A percentile compares a stretch with the other conserved stretches of the same genome.
Evolutionary conservation across 2,797 vertebrate genomes (phyloP).

Genomic region (Borostomias antarcticus): DNA sequence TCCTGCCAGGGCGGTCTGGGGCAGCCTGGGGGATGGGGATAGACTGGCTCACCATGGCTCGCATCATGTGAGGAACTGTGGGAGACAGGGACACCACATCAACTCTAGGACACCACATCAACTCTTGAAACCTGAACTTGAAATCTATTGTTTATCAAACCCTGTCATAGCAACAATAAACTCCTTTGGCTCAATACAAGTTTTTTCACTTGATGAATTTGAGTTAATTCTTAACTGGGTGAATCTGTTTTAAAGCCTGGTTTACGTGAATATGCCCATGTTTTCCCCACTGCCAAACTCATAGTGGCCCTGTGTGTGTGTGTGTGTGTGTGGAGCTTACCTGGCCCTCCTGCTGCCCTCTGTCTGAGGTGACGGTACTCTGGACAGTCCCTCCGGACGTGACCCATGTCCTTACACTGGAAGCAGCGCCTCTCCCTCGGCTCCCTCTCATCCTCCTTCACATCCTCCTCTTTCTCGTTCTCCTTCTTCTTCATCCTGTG

Average conservation of each 20-base stretch:
- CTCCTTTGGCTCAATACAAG: background rate
- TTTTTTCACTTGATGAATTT: background rate
- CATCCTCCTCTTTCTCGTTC: conserved; percentile 90
- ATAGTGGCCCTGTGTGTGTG: background rate
- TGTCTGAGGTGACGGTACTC: conserved; percentile 92
- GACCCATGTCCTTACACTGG: conserved; percentile 94
- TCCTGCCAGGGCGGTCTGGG: conserved; percentile 82
- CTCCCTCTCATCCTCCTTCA: conserved; percentile 92
- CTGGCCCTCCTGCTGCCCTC: conserved; percentile 73
- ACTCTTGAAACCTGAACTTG: background rate
- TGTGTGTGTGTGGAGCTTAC: conserved; percentile 42
- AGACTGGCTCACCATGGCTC: conserved; percentile 84
- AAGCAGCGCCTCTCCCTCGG: conserved; percentile 94
- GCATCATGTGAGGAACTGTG: conserved; percentile 87
- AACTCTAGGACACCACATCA: background rate
- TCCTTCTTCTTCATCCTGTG: conserved; percentile 96
- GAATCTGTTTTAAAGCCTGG: too few species aligned
- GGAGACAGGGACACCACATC: background rate
- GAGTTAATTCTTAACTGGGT: too few species aligned
- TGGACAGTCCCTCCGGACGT: conserved; percentile 94
- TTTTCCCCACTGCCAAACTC: too few species aligned
- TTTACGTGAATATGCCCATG: too few species aligned
- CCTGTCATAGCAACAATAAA: too few species aligned
- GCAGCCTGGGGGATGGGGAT: conserved; percentile 75
- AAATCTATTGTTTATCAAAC: too few species aligned